A percentile compares a stretch with the other conserved stretches of the same genome.
These are phyloP conservation scores for Mycetomoellerius zeteki DNA, from an alignment of 1,140 invertebrate genomes.

Conservation along the genomic window DNA sequence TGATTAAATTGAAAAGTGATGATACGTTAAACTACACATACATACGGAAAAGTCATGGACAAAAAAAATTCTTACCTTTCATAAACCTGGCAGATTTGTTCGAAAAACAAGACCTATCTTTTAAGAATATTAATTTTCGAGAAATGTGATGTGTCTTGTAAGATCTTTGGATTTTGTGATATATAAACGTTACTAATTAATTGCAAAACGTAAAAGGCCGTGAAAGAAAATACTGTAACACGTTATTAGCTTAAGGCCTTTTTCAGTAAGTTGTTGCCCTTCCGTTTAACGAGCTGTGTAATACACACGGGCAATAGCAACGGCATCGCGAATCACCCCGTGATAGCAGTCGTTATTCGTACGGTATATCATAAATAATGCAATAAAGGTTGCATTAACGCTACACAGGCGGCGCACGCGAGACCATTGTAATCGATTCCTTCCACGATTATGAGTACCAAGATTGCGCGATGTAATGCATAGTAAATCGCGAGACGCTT, in stretches of 20 bases:
- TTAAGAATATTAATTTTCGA: background rate
- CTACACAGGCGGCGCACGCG: slow-evolving; percentile 25
- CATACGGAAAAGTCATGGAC: background rate
- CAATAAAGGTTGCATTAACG: slow-evolving; percentile 45
- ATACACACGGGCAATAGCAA: slow-evolving; percentile 6
- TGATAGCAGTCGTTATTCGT: slow-evolving; percentile 36
- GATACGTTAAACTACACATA: background rate
- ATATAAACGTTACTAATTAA: slow-evolving; percentile 15
- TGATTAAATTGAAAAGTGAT: background rate
- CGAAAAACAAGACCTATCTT: background rate
- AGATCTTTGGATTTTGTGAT: background rate
- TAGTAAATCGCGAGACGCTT: slow-evolving; percentile 16
- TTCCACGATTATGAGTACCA: slow-evolving; percentile 1
- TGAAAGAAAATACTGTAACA: background rate
- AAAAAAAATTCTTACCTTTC: slow-evolving; percentile 7
- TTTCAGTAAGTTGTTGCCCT: background rate
- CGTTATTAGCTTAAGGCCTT: slow-evolving; percentile 17
- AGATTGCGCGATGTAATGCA: slow-evolving; percentile 25
- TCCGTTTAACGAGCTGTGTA: slow-evolving; percentile 20
- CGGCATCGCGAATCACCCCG: slow-evolving; percentile 10
- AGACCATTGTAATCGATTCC: slow-evolving; percentile 47
- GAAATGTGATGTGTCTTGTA: background rate
- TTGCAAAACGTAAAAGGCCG: background rate
- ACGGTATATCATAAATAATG: slow-evolving; percentile 46
- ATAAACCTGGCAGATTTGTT: too few species aligned